These are phyloP conservation scores for Onychomys arenicola DNA, from an alignment of 2,797 vertebrate genomes.

Conservation along the genomic window DNA sequence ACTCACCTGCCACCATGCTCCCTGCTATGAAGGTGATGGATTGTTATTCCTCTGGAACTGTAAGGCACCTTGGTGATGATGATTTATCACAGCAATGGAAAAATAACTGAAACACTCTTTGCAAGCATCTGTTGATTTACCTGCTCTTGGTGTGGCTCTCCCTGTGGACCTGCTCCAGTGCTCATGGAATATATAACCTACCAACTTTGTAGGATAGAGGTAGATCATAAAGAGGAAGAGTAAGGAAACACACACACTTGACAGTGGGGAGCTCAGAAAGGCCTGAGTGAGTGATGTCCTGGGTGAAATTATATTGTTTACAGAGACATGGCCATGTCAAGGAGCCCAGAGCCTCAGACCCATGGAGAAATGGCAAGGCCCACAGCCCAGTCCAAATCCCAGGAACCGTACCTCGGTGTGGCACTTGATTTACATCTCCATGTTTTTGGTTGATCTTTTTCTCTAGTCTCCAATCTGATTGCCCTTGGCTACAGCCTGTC, in stretches of 20 bases:
- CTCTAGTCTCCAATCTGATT: background rate
- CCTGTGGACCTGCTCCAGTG: background rate
- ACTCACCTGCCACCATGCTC: background rate
- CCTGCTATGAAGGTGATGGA: background rate
- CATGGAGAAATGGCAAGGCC: background rate
- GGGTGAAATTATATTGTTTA: background rate
- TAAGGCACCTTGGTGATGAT: background rate
- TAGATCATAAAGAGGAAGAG: background rate
- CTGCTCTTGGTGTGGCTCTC: background rate
- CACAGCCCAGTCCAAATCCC: background rate
- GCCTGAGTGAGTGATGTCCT: background rate
- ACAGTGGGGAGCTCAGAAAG: background rate
- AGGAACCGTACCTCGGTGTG: background rate
- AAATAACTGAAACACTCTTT: background rate
- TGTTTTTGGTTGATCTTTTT: background rate
- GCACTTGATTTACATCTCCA: background rate
- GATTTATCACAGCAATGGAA: background rate
- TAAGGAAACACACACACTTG: background rate
- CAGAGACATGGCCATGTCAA: background rate
- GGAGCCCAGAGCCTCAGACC: background rate
- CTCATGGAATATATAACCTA: background rate
- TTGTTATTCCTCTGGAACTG: background rate
- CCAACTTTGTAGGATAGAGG: background rate
- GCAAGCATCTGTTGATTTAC: background rate
- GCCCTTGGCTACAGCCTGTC: background rate